phyloP scores from a whole-genome alignment of 30 jellyfish, hydroid and myxozoan species.

The Cassiopea xamachana region DNA sequence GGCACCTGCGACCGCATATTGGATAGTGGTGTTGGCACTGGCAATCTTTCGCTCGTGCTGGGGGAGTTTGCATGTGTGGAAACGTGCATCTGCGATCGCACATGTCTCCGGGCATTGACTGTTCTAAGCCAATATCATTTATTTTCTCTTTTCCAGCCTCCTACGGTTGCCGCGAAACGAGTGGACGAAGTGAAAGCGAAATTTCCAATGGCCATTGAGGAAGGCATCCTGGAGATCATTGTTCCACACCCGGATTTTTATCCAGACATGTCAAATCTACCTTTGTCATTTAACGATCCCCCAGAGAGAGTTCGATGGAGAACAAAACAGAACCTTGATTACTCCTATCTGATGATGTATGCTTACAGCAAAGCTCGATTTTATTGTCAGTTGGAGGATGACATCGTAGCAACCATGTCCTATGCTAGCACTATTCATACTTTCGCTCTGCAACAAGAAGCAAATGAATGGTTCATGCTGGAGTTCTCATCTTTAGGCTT shows the following conservation, averaged over 20 bases:
- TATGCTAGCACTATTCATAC: conserved; percentile 94
- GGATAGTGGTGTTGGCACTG: no score
- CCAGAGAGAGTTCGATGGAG: conserved; percentile 98
- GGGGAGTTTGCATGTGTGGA: no score
- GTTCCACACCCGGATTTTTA: conserved; percentile 83
- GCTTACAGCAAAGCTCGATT: conserved; percentile 89
- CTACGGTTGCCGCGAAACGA: conserved; percentile 13
- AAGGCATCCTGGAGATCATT: conserved; percentile 85
- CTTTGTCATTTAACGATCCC: conserved; percentile 93
- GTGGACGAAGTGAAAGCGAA: conserved; percentile 39
- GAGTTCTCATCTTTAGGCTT: conserved; percentile 95
- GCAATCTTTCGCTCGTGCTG: no score
- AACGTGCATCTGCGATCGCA: no score
- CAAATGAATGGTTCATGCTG: conserved; percentile 92
- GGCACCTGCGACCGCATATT: no score
- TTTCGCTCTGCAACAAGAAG: conserved; percentile 94
- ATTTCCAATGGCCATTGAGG: conserved; percentile 70
- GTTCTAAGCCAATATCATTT: background rate
- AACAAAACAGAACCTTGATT: conserved; percentile 95
- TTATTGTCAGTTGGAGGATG: conserved; percentile 96
- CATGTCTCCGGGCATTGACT: no score
- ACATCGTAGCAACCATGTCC: conserved; percentile 92
- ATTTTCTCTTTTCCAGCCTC: conserved; percentile 7
- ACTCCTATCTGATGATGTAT: conserved; percentile 94
- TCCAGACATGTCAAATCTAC: conserved; percentile 89